A percentile compares a stretch with the other conserved stretches of the same genome.
These are phyloP conservation scores for Tylochromis polylepis DNA, from an alignment of 2,113 vertebrate species.

Conservation along the genomic window DNA sequence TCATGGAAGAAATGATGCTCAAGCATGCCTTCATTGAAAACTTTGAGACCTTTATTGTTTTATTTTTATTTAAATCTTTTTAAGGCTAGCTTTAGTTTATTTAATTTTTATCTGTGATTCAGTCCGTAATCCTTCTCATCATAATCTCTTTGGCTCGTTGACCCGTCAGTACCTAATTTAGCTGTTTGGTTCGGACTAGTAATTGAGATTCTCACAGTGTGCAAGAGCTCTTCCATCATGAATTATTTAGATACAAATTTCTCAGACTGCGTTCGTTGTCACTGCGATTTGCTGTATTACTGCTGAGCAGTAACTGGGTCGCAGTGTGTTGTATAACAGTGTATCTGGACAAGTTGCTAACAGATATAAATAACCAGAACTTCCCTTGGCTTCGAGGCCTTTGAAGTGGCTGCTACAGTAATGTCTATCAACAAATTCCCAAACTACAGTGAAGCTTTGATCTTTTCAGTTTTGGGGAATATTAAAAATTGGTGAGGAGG, in stretches of 20 bases:
- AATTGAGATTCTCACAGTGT: background rate
- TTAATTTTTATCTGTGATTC: background rate
- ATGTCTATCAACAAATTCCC: slow-evolving; percentile 38
- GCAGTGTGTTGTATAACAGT: slow-evolving; percentile 54
- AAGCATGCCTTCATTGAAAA: background rate
- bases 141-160: background rate
- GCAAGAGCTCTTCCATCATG: background rate
- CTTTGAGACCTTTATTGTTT: background rate
- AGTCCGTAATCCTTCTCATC: background rate
- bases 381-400: slow-evolving; percentile 40
- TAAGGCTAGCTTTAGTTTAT: background rate
- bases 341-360: slow-evolving; percentile 45
- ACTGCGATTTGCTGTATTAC: slow-evolving; percentile 2
- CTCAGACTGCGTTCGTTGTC: background rate
- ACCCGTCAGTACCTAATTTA: background rate
- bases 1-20: background rate
- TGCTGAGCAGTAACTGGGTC: slow-evolving; percentile 58
- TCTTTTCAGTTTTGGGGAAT: background rate
- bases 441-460: slow-evolving; percentile 35
- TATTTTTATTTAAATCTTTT: background rate
- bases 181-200: background rate
- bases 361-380: slow-evolving; percentile 65
- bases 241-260: slow-evolving; percentile 18
- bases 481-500: background rate
- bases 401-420: slow-evolving; percentile 42